Evolutionary conservation across 1,140 invertebrate species (phyloP).

Genomic region (silkworm (Bombyx mori)): ASM3026992v2 NC_085113.1:1161501-1162000

Average conservation of each 20-base stretch:
- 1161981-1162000: conserved; percentile 66
- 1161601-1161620: conserved; percentile 74
- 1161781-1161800: conserved; percentile 62
- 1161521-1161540: conserved; percentile 84
- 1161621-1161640: conserved; percentile 70
- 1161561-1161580: conserved; percentile 70
- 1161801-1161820: conserved; percentile 67
- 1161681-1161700: conserved; percentile 52
- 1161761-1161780: conserved; percentile 40
- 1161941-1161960: conserved; percentile 60
- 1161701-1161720: conserved; percentile 54
- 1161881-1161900: conserved; percentile 52
- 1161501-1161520: conserved; percentile 86
- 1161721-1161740: conserved; percentile 38
- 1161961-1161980: conserved; percentile 66
- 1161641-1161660: conserved; percentile 77
- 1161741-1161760: conserved; percentile 31
- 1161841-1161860: conserved; percentile 73
- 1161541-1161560: conserved; percentile 72
- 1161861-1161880: conserved; percentile 63
- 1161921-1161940: conserved; percentile 73
- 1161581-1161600: conserved; percentile 77
- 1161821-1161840: conserved; percentile 70
- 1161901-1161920: conserved; percentile 71
- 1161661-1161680: conserved; percentile 71